Conservation (phyloP, 2,797 vertebrate genomes). For the Triplophysa bombifrons region DNA sequence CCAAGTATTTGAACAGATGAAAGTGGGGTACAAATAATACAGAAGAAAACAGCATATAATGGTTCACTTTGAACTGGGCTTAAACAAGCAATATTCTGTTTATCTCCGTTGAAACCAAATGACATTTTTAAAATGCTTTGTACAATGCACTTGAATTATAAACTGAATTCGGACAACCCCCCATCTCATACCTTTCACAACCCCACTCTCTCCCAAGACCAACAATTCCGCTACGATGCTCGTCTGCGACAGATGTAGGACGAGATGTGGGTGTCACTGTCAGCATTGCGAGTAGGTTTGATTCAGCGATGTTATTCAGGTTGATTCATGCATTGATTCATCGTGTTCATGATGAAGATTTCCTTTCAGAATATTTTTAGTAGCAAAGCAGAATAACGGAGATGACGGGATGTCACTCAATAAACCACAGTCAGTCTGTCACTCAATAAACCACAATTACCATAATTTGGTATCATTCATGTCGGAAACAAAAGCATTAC, state of each 20-base stretch:
- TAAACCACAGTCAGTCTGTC: too few species aligned
- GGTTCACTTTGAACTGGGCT: neutral
- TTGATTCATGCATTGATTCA: constrained; percentile 1
- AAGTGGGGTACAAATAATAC: constrained; percentile 15
- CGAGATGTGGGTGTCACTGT: too few species aligned
- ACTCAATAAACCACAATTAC: neutral
- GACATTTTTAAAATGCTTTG: neutral
- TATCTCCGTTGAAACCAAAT: too few species aligned
- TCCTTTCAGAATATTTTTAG: neutral
- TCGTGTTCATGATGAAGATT: neutral
- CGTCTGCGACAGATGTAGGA: too few species aligned
- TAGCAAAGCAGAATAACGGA: neutral
- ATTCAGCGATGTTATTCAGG: neutral
- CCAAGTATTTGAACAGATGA: neutral
- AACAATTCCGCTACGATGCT: too few species aligned
- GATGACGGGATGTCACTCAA: too few species aligned
- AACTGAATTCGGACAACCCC: too few species aligned
- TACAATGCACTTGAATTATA: neutral
- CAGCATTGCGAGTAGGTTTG: neutral
- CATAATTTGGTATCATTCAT: neutral
- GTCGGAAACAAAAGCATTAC: neutral
- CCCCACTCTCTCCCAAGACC: too few species aligned
- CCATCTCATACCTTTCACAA: too few species aligned
- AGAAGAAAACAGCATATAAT: neutral
- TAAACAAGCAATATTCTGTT: neutral